phyloP scores from a whole-genome alignment of 2,113 vertebrate genomes.

The Sylvicapra grimmia region DNA sequence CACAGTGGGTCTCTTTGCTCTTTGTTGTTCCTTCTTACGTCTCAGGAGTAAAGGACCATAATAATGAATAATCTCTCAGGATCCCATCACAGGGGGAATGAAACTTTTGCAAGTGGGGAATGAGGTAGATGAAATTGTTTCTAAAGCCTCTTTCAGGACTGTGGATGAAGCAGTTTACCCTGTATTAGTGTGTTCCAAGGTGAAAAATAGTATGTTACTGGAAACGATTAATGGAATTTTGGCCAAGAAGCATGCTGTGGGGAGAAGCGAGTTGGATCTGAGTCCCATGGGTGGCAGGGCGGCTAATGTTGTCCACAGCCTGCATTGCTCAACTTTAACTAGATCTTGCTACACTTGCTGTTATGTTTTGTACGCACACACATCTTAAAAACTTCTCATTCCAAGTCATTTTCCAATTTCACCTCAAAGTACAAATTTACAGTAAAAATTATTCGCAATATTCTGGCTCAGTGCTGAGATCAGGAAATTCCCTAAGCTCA shows the following conservation, averaged over 20 bases:
- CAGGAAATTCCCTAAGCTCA: background rate
- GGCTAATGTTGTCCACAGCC: background rate
- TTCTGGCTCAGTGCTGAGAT: background rate
- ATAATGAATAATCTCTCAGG: constrained; percentile 49
- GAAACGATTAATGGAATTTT: constrained; percentile 35
- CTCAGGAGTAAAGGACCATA: constrained; percentile 32
- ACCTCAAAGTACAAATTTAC: background rate
- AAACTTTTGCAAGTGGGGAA: constrained; percentile 20
- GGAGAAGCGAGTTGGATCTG: background rate
- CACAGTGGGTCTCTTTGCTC: constrained; percentile 21
- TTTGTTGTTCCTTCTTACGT: constrained; percentile 3
- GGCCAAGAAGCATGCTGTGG: background rate
- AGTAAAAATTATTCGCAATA: background rate
- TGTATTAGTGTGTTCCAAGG: constrained; percentile 19
- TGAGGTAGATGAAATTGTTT: background rate
- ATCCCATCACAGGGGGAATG: constrained; percentile 22
- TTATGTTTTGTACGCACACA: background rate
- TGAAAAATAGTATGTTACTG: constrained; percentile 37
- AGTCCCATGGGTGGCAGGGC: background rate
- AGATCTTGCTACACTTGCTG: background rate
- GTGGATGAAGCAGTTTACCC: background rate
- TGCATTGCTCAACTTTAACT: background rate
- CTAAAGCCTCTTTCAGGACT: background rate
- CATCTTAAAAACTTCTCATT: constrained; percentile 1
- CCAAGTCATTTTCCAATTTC: constrained; percentile 18